Base-by-base conservation (phyloP, 2,113 vertebrate species). In the Circaetus cinerascens region DNA sequence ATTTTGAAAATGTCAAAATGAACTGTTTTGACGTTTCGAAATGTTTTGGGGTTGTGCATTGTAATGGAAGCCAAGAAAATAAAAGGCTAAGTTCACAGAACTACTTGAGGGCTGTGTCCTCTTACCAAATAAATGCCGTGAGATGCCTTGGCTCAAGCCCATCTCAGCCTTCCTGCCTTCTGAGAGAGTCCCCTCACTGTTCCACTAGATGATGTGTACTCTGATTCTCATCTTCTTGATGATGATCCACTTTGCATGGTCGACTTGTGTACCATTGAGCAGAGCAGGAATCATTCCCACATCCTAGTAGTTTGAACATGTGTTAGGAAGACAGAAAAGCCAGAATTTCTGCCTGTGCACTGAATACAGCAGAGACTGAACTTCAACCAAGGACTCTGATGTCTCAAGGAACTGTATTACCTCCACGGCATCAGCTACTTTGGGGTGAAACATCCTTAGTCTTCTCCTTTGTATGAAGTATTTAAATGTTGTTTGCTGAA, bases 1-100 rank as follows among this genome's bases (percentile, higher is more conserved):
- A 25, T 88, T 95, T 86, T 86, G 57, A 86, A 96, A 96, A 93
- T 94, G 88, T 93, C 78, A 86, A 30, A 89, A 88, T 80, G 66
- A 84, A 62, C 53, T 45, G 38, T 66, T 88, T 82, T 76, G 74
- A 59, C 11, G 3, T 86, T 93, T 86, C 5, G 2, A 76, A 92
- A 83, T 59, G 19, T 56, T 95, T 93, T 12, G 36, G 41, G 1
- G 34, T 83, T 72, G 25, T 79, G 48, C 74, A 73, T 79, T 86
- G 34, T 59, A 74, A 43, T 51, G 43, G 51, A 82, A 92, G 53
- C 57, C 1, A 2, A 79, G 40, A 56, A 93, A 94, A 82, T 59
- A 45, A 91, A 91, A 95, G 36, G 21, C 80, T 30, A 45, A 92
- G 19, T 53, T 95, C 71, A 88, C 50, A 34, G 30, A 88, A 34